phyloP scores from a whole-genome alignment of 2,888 invertebrate genomes.

The Malthinus flaveolus region DNA sequence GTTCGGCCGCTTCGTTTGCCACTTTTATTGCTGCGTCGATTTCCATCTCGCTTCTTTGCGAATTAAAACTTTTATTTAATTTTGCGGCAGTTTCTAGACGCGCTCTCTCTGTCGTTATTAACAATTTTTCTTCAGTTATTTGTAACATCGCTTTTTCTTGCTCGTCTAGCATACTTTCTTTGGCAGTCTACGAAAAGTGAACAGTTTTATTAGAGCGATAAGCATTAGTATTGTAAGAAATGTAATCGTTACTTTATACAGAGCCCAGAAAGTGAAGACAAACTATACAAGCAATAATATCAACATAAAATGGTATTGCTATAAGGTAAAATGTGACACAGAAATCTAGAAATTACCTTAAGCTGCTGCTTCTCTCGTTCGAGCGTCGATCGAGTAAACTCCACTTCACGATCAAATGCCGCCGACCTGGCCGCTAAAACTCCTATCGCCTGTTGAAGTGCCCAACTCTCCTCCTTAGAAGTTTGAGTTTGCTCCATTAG shows the following conservation, averaged over 20 bases:
- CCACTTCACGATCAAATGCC: conserved; percentile 64
- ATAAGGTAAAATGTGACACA: background rate
- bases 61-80: conserved; percentile 47
- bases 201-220: background rate
- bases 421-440: conserved; percentile 64
- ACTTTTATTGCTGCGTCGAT: conserved; percentile 52
- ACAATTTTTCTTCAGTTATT: conserved; percentile 62
- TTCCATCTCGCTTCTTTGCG: conserved; percentile 49
- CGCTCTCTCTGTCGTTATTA: conserved; percentile 51
- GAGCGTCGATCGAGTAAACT: conserved; percentile 60
- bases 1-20: conserved; percentile 51
- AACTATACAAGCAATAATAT: too few species aligned
- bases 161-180: conserved; percentile 62
- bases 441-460: conserved; percentile 63
- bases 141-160: conserved; percentile 62
- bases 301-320: conserved; percentile 1
- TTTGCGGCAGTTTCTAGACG: conserved; percentile 49
- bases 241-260: too few species aligned
- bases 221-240: too few species aligned
- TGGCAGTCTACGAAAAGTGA: conserved; percentile 55
- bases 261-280: too few species aligned
- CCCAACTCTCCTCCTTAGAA: conserved; percentile 51
- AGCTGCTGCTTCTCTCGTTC: conserved; percentile 65
- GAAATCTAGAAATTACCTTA: conserved; percentile 52
- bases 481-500: conserved; percentile 63